Evolutionary conservation across 2,113 vertebrate species (phyloP).

Genomic region (Ifrita kowaldi): DNA sequence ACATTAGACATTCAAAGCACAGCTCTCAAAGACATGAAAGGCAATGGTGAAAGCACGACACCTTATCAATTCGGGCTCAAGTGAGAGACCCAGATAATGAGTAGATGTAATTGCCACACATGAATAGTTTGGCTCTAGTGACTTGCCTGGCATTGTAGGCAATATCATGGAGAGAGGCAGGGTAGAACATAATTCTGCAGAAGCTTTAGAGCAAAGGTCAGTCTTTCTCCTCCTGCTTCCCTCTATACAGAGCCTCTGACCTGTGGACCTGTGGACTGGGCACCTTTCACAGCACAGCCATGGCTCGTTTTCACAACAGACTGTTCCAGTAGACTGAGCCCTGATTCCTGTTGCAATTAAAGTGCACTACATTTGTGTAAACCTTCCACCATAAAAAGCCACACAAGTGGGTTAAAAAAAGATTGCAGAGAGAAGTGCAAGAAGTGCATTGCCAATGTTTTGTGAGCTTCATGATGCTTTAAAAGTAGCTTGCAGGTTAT

Average conservation of each 20-base stretch:
- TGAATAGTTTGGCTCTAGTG: not conserved
- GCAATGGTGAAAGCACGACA: not conserved
- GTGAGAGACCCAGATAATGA: not conserved
- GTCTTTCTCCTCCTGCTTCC: not conserved
- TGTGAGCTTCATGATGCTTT: not conserved
- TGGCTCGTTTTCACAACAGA: not conserved
- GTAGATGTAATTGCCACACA: not conserved
- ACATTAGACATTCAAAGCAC: not conserved
- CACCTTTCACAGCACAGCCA: not conserved
- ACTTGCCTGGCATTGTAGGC: not conserved
- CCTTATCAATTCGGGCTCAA: not conserved
- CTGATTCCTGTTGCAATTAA: not conserved
- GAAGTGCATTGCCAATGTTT: not conserved
- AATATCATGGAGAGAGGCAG: not conserved
- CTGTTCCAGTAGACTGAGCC: not conserved
- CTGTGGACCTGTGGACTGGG: not conserved
- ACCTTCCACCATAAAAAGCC: not conserved
- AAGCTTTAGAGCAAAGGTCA: not conserved
- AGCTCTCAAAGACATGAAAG: not conserved
- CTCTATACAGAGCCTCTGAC: not conserved
- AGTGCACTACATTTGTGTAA: not conserved
- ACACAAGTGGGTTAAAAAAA: rapidly evolving
- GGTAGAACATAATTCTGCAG: not conserved
- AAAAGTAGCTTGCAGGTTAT: not conserved
- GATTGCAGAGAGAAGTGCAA: not conserved